phyloP scores from a whole-genome alignment of 2,888 invertebrate genomes.

The Tryphoninae sp. region DNA sequence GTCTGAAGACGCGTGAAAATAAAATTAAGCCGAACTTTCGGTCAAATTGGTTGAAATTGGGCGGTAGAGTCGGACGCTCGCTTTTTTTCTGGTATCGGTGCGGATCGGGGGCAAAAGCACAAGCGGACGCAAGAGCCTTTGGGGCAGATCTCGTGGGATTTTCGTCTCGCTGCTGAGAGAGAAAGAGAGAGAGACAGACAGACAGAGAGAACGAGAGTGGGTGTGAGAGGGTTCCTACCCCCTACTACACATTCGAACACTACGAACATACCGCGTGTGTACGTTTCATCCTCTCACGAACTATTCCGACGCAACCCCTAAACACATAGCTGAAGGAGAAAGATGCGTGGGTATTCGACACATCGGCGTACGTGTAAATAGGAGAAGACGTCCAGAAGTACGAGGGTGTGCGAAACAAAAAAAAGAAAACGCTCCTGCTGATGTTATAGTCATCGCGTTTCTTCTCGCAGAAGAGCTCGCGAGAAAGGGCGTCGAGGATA shows the following conservation, averaged over 20 bases:
- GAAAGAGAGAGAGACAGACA: neutral
- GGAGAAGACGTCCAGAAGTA: slow-evolving; percentile 61
- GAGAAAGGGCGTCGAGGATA: slow-evolving; percentile 40
- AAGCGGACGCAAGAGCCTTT: slow-evolving; percentile 31
- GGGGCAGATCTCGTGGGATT: slow-evolving; percentile 59
- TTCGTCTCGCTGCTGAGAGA: slow-evolving; percentile 49
- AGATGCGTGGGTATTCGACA: slow-evolving; percentile 52
- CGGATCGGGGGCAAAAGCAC: slow-evolving; percentile 38
- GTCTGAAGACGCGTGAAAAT: slow-evolving; percentile 82
- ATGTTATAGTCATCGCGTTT: slow-evolving; percentile 44
- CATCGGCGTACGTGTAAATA: slow-evolving; percentile 57
- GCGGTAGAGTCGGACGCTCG: slow-evolving; percentile 75
- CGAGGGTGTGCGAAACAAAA: slow-evolving; percentile 56
- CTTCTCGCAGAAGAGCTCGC: slow-evolving; percentile 23
- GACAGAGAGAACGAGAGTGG: too few relatives aligned
- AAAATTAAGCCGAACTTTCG: slow-evolving; percentile 84
- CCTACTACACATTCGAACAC: slow-evolving; percentile 13
- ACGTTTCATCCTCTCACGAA: slow-evolving; percentile 32
- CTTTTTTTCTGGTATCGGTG: slow-evolving; percentile 47
- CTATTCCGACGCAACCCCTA: slow-evolving; percentile 2
- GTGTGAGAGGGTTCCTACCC: slow-evolving; percentile 15
- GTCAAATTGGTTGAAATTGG: slow-evolving; percentile 86
- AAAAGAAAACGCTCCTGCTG: slow-evolving; percentile 63
- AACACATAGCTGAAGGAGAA: slow-evolving; percentile 22
- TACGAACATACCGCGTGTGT: slow-evolving; percentile 1